phyloP scores from a whole-genome alignment of 92 coral and sea anemone species.

The Chrysogorgia sp. region DNA sequence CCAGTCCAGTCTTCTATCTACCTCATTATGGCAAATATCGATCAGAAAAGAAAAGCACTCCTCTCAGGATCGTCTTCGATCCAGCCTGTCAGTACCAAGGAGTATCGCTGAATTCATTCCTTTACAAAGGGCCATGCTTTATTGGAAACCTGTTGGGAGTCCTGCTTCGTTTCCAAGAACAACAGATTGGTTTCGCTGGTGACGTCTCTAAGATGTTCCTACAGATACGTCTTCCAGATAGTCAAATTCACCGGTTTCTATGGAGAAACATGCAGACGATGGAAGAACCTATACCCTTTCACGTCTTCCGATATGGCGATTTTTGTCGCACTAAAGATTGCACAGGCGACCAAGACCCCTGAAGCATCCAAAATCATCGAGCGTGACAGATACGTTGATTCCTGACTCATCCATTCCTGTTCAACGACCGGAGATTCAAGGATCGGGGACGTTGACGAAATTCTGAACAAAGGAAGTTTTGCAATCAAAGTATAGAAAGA shows the following conservation, averaged over 20 bases:
- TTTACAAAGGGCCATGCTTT: conserved; percentile 55
- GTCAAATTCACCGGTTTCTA: conserved; percentile 55
- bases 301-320: too few relatives aligned
- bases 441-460: too few relatives aligned
- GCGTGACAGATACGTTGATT: too few relatives aligned
- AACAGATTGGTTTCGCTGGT: conserved; percentile 47
- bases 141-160: conserved; percentile 60
- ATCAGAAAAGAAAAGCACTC: conserved; percentile 53
- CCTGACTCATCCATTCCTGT: too few relatives aligned
- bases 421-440: too few relatives aligned
- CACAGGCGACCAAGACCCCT: too few relatives aligned
- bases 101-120: conserved; percentile 55
- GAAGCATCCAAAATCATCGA: too few relatives aligned
- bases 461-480: too few relatives aligned
- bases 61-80: conserved; percentile 56
- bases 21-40: conserved; percentile 50
- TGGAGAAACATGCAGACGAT: conserved; percentile 48
- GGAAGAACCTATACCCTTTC: conserved; percentile 34
- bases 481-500: too few relatives aligned
- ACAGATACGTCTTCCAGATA: conserved; percentile 51
- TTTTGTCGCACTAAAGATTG: too few relatives aligned
- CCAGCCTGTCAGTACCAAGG: conserved; percentile 52
- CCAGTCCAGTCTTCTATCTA: conserved; percentile 50
- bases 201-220: conserved; percentile 64
- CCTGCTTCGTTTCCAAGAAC: conserved; percentile 49